phyloP scores from a whole-genome alignment of 2,113 vertebrate species.

The Megaceryle torquata region DNA sequence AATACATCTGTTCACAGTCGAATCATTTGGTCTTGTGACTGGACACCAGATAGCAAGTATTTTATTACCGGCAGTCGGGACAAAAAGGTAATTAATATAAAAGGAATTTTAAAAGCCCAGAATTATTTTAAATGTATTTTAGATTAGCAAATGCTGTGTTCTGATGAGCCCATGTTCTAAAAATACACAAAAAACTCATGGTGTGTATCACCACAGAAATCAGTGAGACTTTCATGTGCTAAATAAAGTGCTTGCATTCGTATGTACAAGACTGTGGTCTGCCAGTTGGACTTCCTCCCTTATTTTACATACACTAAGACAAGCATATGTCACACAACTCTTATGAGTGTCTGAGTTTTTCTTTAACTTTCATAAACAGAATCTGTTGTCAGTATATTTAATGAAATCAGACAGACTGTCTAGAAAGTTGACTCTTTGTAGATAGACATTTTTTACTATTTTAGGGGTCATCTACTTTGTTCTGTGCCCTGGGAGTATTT shows the following conservation, averaged over 20 bases:
- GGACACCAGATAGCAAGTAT: slow-evolving; percentile 92
- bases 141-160: background rate
- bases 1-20: slow-evolving; percentile 86
- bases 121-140: background rate
- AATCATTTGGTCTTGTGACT: slow-evolving; percentile 98
- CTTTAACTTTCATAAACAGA: background rate
- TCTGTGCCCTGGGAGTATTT: background rate
- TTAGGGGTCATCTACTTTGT: background rate
- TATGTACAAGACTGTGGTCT: background rate
- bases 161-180: background rate
- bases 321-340: background rate
- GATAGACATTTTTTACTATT: background rate
- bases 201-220: background rate
- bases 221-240: background rate
- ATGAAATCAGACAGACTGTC: background rate
- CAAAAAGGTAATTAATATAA: slow-evolving; percentile 85
- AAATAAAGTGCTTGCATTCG: background rate
- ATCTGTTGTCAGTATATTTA: background rate
- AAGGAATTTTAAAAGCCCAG: background rate
- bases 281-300: background rate
- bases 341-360: background rate
- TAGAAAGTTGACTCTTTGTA: background rate
- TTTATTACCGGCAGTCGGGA: slow-evolving; percentile 95
- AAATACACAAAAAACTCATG: background rate
- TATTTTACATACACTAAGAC: background rate